Evolutionary conservation across 2,888 invertebrate species (phyloP).

Genomic region (Elegia similella): DNA sequence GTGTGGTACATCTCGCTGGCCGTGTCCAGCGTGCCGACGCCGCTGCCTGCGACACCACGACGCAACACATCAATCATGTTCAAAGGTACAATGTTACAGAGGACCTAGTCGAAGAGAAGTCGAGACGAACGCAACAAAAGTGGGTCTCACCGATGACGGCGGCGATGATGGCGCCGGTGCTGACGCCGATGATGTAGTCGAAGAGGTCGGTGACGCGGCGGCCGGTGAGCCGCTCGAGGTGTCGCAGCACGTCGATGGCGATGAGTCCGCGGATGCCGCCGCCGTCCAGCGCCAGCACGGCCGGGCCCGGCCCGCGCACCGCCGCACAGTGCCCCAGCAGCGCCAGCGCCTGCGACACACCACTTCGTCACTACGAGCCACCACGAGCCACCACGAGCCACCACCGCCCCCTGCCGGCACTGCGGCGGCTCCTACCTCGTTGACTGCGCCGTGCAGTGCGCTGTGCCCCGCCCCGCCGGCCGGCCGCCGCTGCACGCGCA

Average conservation of each 20-base stretch:
- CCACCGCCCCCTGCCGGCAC: too few relatives aligned
- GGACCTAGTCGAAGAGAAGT: too few relatives aligned
- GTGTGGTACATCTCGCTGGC: constrained; percentile 66
- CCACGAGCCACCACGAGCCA: too few relatives aligned
- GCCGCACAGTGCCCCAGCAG: constrained; percentile 87
- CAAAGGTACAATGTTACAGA: too few relatives aligned
- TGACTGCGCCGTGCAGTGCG: constrained; percentile 50
- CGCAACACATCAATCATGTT: neutral
- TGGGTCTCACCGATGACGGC: constrained; percentile 87
- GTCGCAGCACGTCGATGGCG: constrained; percentile 90
- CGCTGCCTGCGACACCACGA: constrained; percentile 45
- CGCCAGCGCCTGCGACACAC: constrained; percentile 76
- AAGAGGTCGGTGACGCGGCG: constrained; percentile 88
- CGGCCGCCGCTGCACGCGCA: constrained; percentile 75
- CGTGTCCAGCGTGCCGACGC: constrained; percentile 59
- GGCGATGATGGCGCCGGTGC: constrained; percentile 91
- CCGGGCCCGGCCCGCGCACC: constrained; percentile 86
- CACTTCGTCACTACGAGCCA: too few relatives aligned
- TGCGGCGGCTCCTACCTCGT: too few relatives aligned
- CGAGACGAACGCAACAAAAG: too few relatives aligned
- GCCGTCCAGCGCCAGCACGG: constrained; percentile 93
- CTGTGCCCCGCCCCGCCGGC: constrained; percentile 48
- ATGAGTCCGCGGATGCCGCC: constrained; percentile 95
- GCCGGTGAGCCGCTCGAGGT: constrained; percentile 87
- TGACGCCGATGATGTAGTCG: constrained; percentile 93